Evolutionary conservation across 2,888 invertebrate species (phyloP), one percentile per base, ranked within the genome.

Genomic region (Cecidostiba fungosa): DNA sequence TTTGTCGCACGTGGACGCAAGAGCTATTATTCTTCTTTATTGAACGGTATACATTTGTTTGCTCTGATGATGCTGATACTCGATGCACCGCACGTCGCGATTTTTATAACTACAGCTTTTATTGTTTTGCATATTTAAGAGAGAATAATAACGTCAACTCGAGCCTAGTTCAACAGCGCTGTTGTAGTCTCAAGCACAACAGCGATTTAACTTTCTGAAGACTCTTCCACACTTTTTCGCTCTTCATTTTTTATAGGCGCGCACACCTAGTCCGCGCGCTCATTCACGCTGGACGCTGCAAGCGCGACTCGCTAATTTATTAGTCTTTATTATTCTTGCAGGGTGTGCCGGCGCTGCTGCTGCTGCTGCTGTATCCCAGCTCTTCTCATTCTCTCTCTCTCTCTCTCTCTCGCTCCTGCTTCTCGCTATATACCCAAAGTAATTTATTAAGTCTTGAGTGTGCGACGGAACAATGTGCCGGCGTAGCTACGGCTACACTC

Each of bases 361-460:
- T 26, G 62, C 50, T 16, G 50, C 50, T 23, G 8, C 54, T 5
- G 54, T 59, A n/a, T n/a, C 23, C 43, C 43, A 36, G 59, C 77
- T 66, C 73, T 77, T 78, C 54, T 77, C 82, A 50, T 70, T 82
- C 80, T 76, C 87, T 85, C 77, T 84, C 81, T 82, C 36, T 69
- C 32, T 23, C 54, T 70, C 59, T 77, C 39, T 54, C 77, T 10
- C 32, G 23, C 66, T 73, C 29, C 69, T 77, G 26, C 77, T 54
- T 69, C 77, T 23, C 47, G 32, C 66, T 39, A 6, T 62, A 62
- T 26, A 73, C 83, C 72, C 74, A 59, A 86, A 84, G 88, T 88
- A 88, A 88, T 88, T 88, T 88, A 88, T 88, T 88, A 88, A 88
- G 86, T 88, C 88, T 87, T 85, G 87, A 88, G 88, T 87, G 86